phyloP scores from a whole-genome alignment of 2,797 vertebrate genomes.

The Passerculus sandwichensis region DNA sequence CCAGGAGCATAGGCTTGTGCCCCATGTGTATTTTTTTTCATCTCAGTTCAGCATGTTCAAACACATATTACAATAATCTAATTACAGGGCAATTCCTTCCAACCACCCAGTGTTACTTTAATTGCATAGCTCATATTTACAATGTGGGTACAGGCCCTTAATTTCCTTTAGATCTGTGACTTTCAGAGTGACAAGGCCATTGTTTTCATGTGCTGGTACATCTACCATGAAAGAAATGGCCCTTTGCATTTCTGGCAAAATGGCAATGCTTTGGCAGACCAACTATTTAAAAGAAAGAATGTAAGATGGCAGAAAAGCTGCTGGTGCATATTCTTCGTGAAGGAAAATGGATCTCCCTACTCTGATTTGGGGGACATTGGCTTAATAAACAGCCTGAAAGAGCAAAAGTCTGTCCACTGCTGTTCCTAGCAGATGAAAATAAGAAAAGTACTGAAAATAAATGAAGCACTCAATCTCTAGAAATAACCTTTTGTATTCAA shows the following conservation, averaged over 20 bases:
- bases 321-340: not conserved
- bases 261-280: not conserved
- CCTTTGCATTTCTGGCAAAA: not conserved
- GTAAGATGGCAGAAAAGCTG: not conserved
- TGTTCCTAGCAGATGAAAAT: constrained; percentile 32
- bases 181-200: constrained; percentile 32
- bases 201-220: not conserved
- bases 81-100: constrained; percentile 37
- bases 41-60: not conserved
- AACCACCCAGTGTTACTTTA: constrained; percentile 22
- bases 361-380: not conserved
- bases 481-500: constrained; percentile 54
- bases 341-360: not conserved
- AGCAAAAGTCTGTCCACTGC: not conserved
- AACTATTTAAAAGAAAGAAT: not conserved
- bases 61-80: constrained; percentile 21
- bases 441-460: constrained; percentile 41
- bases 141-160: not conserved
- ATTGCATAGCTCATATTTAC: constrained; percentile 17
- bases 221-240: not conserved
- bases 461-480: not conserved
- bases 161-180: constrained; percentile 22
- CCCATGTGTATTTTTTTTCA: not conserved
- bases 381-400: not conserved
- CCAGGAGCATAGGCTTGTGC: not conserved